Evolutionary conservation across 2,113 vertebrate species (phyloP).

Genomic region (Paracanthobrama guichenoti): DNA sequence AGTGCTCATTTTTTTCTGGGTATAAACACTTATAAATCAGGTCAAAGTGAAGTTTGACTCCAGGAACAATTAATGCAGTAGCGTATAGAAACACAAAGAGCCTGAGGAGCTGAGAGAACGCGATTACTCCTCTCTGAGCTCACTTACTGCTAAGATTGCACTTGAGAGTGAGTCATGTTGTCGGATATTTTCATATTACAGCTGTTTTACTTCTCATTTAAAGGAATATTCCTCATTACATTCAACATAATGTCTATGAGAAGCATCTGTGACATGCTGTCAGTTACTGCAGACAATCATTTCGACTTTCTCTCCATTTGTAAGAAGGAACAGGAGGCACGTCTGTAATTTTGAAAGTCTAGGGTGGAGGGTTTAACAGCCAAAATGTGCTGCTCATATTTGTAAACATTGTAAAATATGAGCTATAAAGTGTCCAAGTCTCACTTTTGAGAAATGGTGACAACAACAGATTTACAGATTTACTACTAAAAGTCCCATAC

Average conservation of each 20-base stretch:
- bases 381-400: too few species aligned
- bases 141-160: conserved; percentile 17
- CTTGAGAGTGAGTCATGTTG: conserved; percentile 4
- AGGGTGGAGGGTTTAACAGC: too few species aligned
- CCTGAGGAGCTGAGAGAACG: conserved; percentile 36
- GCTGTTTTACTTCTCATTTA: background rate
- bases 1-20: conserved; percentile 25
- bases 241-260: background rate
- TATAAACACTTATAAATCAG: conserved; percentile 40
- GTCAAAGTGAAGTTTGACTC: conserved; percentile 36
- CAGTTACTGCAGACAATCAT: too few species aligned
- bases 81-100: conserved; percentile 27
- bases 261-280: too few species aligned
- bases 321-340: too few species aligned
- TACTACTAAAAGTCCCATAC: too few species aligned
- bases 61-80: conserved; percentile 9
- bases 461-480: too few species aligned
- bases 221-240: background rate
- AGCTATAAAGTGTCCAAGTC: too few species aligned
- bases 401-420: background rate
- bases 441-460: too few species aligned
- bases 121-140: conserved; percentile 40
- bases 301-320: too few species aligned
- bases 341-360: too few species aligned
- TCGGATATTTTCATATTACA: background rate